Evolutionary conservation across 2,113 vertebrate species (phyloP).

Genomic region (Herpailurus yagouaroundi): DNA sequence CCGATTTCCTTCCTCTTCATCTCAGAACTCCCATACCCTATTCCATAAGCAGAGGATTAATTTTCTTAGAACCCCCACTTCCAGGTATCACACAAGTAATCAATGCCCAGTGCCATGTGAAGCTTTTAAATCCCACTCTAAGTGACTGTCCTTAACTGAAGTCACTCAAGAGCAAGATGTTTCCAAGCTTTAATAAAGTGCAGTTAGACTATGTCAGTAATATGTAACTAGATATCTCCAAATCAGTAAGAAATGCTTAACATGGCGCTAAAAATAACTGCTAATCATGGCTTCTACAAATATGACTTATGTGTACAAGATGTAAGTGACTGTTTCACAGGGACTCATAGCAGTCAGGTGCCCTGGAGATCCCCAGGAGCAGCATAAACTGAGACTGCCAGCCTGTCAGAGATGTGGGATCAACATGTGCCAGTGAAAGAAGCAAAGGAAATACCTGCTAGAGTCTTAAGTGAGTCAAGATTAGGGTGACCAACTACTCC

Average conservation of each 20-base stretch:
- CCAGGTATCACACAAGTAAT: slow-evolving; percentile 23
- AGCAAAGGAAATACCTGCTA: background rate
- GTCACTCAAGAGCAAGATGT: slow-evolving; percentile 43
- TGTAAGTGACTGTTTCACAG: background rate
- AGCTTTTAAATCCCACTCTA: slow-evolving; percentile 24
- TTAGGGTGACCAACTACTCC: background rate
- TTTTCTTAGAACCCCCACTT: background rate
- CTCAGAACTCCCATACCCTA: background rate
- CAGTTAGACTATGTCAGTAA: slow-evolving; percentile 40
- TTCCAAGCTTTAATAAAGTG: slow-evolving; percentile 48
- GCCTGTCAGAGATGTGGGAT: background rate
- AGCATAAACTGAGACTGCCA: background rate
- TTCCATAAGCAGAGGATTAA: background rate
- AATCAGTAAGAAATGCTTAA: slow-evolving; percentile 52
- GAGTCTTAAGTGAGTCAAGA: background rate
- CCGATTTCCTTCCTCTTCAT: background rate
- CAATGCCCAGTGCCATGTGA: background rate
- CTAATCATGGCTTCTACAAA: slow-evolving; percentile 47
- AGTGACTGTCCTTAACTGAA: slow-evolving; percentile 48
- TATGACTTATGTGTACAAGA: background rate
- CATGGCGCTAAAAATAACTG: slow-evolving; percentile 45
- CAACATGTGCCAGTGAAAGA: background rate
- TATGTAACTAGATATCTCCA: slow-evolving; percentile 50
- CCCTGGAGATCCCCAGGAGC: background rate
- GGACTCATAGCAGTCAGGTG: background rate